Evolutionary conservation across 1,140 invertebrate genomes (phyloP), one percentile per base, ranked within the genome.

Genomic region (Vollenhovia emeryi): DNA sequence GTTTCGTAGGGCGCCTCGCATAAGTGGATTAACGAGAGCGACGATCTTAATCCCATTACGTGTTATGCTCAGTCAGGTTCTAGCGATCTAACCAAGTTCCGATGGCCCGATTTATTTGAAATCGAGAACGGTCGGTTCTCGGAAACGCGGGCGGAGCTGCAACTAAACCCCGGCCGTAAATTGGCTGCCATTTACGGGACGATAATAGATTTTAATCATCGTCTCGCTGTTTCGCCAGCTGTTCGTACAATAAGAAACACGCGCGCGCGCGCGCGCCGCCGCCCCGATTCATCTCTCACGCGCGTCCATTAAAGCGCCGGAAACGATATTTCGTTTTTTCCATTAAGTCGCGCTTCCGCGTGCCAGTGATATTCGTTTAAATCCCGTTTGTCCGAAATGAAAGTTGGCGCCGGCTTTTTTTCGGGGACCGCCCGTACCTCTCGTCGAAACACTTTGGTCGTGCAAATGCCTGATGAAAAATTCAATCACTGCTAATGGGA

Each of bases 11-110:
- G 33, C 52, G 64, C 62, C 83, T 75, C 80, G 83, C 33, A 87
- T 90, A 91, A 91, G 71, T 90, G 90, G 89, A 91, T 90, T 87
- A 91, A 89, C 85, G 87, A 79, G 84, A 82, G 86, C 55, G 80
- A 87, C 80, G 75, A 86, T 86, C 79, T 87, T 87, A 87, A 83
- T 85, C 75, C 84, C 78, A 55, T 85, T 74, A 80, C 24, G 30
- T 13, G 68, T 50, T 80, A 68, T 43, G 55, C 68, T 59, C 43
- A 83, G 76, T 48, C 24, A 45, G 68, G 60, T 60, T 62, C 57
- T 7, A 36, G 74, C 69, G 60, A 76, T 84, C 59, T 40, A 84
- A 45, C 43, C 15, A 55, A 57, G 50, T 69, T 69, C 18, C 50
- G 5, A 64, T 43, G 13, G 45, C 36, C 24, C 52, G 62, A 84